Base-by-base conservation (phyloP, 2,888 invertebrate genomes). In the Loripinus fragilis region DNA sequence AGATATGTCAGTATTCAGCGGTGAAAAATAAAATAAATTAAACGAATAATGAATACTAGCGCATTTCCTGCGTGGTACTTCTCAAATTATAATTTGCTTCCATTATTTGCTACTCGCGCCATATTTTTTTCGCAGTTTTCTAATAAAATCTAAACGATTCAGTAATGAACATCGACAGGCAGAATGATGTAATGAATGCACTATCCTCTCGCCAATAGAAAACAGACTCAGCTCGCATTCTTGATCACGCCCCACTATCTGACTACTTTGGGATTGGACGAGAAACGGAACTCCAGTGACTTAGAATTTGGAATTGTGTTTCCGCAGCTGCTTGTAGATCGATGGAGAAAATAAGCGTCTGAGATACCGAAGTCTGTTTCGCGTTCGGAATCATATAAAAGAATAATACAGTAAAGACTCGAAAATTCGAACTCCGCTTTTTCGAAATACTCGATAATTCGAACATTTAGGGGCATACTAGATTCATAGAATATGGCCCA, bases 81-180 rank as follows among this genome's bases (percentile, higher is more conserved):
- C 2, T 60, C 60, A 60, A n/a, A n/a, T 8, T 12, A 60, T 60
- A 60, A 60, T 60, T 60, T 30, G 33, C 33, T 33, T 33, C 28
- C 60, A 60, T 33, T 60, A n/a, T 60, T 60, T 60, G 28, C 30
- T 33, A 20, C 60, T 60, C 20, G 60, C 60, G 60, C 33, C 60
- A 60, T 60, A 60, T 60, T 60, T 60, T 38, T 52, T 60, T 60
- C 60, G 60, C 60, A 33, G 60, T 60, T 60, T 60, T 30, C 60
- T 60, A 60, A 60, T 60, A 60, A 60, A 60, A 33, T 10, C 33
- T 33, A 60, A 28, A 33, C 23, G 20, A 28, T 60, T 20, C 28
- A 7, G 23, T 60, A 60, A 60, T 60, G 33, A 60, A 60, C 60
- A 60, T 60, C 33, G 60, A 60, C 60, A 60, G 30, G 10, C 10